phyloP scores from a whole-genome alignment of 2,888 invertebrate species.

The Alviniconcha strummeri region DNA sequence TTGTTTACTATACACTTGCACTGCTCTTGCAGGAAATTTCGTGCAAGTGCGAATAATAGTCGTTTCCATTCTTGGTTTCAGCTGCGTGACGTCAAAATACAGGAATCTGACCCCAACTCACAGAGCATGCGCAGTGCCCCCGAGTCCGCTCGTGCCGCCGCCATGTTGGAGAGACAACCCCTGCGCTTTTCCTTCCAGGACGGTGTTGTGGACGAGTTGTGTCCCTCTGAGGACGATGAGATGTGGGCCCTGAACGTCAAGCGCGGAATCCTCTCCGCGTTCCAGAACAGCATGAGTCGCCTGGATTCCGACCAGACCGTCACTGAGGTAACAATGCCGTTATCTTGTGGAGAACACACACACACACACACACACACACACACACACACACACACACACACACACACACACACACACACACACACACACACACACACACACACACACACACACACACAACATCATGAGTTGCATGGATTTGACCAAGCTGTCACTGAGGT shows the following conservation, averaged over 20 bases:
- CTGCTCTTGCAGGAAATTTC: too few relatives aligned
- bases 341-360: too few relatives aligned
- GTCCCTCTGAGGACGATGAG: constrained; percentile 86
- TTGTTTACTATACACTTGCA: too few relatives aligned
- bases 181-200: constrained; percentile 86
- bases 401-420: too few relatives aligned
- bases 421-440: too few relatives aligned
- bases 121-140: constrained; percentile 30
- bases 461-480: too few relatives aligned
- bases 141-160: constrained; percentile 3
- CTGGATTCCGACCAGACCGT: constrained; percentile 80
- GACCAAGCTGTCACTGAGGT: too few relatives aligned
- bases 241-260: constrained; percentile 91
- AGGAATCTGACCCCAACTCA: constrained; percentile 54
- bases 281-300: constrained; percentile 90
- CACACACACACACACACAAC: too few relatives aligned
- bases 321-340: constrained; percentile 58
- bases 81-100: constrained; percentile 20
- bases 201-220: constrained; percentile 86
- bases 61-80: constrained; percentile 45
- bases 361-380: too few relatives aligned
- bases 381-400: too few relatives aligned
- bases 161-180: constrained; percentile 80
- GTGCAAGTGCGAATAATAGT: too few relatives aligned
- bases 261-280: constrained; percentile 88